Conservation (phyloP, 2,888 invertebrate species). For the Drosophila demipolita region DNA sequence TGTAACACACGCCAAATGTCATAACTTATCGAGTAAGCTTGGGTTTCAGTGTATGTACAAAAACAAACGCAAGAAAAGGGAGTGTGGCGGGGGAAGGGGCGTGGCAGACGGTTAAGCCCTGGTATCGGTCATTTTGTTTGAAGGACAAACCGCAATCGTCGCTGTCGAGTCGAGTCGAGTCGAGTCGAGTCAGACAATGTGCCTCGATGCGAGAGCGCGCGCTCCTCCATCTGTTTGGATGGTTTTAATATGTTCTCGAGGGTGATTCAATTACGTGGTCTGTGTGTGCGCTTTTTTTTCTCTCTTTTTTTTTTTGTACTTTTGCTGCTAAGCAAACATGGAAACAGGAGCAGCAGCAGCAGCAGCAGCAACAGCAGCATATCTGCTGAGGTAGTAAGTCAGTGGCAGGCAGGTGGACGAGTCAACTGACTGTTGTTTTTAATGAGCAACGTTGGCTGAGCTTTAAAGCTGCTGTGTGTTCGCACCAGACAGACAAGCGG, state of each 20-base stretch:
- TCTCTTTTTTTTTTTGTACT: constrained; percentile 20
- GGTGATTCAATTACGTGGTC: constrained; percentile 77
- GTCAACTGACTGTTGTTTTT: constrained; percentile 67
- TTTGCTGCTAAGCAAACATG: constrained; percentile 52
- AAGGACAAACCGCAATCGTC: constrained; percentile 71
- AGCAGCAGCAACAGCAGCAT: constrained; percentile 12
- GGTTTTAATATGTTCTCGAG: constrained; percentile 78
- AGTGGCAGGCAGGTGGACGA: constrained; percentile 58
- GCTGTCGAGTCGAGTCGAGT: constrained; percentile 32
- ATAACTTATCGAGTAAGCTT: neutral
- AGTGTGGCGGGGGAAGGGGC: neutral
- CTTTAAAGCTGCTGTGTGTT: constrained; percentile 57
- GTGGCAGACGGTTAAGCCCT: constrained; percentile 49
- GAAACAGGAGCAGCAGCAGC: constrained; percentile 18
- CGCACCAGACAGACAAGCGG: constrained; percentile 11
- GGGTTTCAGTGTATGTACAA: constrained; percentile 16
- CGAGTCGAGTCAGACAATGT: constrained; percentile 61
- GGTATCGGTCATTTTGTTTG: constrained; percentile 72
- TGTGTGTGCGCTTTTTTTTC: constrained; percentile 47
- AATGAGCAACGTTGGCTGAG: constrained; percentile 59
- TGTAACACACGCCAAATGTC: neutral
- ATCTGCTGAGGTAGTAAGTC: constrained; percentile 41
- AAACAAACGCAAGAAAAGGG: constrained; percentile 10
- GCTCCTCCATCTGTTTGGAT: constrained; percentile 48
- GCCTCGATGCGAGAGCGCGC: constrained; percentile 23